Conservation (phyloP, 2,113 vertebrate genomes). For the Danionella cerebrum region DNA sequence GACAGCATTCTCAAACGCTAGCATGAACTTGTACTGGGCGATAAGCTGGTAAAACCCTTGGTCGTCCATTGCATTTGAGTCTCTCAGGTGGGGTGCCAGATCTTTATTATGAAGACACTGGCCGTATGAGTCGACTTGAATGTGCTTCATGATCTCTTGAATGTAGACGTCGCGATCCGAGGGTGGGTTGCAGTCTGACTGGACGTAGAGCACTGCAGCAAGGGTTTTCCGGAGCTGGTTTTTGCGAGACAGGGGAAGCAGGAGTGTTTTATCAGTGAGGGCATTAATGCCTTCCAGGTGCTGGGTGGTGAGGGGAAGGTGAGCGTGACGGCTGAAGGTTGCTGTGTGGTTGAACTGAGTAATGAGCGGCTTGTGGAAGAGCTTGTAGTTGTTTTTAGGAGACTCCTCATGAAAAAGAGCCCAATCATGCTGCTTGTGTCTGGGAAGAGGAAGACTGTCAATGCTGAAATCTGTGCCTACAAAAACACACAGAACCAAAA, state of each 20-base stretch:
- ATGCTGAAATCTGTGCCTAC: slow-evolving; percentile 77
- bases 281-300: slow-evolving; percentile 64
- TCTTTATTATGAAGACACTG: slow-evolving; percentile 73
- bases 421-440: slow-evolving; percentile 72
- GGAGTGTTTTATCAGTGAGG: slow-evolving; percentile 60
- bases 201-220: slow-evolving; percentile 74
- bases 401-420: slow-evolving; percentile 82
- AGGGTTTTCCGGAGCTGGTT: slow-evolving; percentile 67
- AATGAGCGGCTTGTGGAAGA: slow-evolving; percentile 68
- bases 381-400: slow-evolving; percentile 83
- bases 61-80: slow-evolving; percentile 68
- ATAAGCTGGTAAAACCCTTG: slow-evolving; percentile 65
- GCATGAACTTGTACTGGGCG: slow-evolving; percentile 77
- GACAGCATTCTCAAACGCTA: slow-evolving; percentile 82
- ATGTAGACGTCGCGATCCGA: slow-evolving; percentile 77
- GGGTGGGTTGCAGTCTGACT: slow-evolving; percentile 78
- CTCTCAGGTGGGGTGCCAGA: slow-evolving; percentile 64
- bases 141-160: slow-evolving; percentile 72
- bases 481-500: background rate
- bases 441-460: slow-evolving; percentile 75
- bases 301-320: slow-evolving; percentile 76
- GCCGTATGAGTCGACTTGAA: slow-evolving; percentile 77
- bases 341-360: slow-evolving; percentile 81
- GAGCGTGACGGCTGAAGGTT: slow-evolving; percentile 76
- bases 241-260: slow-evolving; percentile 67